Base-by-base conservation (phyloP, 2,797 vertebrate genomes). In the Phylloscopus collybita region DNA sequence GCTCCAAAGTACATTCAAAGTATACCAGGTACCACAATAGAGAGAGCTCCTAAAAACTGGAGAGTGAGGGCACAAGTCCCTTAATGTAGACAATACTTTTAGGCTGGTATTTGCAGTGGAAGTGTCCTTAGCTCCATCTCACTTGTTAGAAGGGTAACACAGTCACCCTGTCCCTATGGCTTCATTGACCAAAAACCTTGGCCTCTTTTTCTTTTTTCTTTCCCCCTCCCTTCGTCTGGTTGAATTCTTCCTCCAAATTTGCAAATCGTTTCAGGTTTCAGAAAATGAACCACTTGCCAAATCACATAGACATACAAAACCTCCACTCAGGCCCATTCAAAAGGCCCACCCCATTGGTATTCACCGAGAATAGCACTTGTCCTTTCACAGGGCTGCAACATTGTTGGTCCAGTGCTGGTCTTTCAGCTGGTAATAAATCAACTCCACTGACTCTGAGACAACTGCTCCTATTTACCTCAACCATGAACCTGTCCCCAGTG, bases 371-470 rank as follows among this genome's bases (percentile, higher is more conserved):
- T 94, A 96, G 70, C 22, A 10, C 85, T 49, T 2, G 32, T 88
- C 73, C 76, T 95, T 93, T 89, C 93, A 92, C 61, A 30, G 56
- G 53, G 34, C 91, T 60, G 80, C 23, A 49, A 86, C 56, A 90
- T 56, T 90, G 82, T 81, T 5, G 1, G 47, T 11, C 71, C 45
- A 57, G 71, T 1, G 1, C 82, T 81, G 66, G 76, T 83, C 89
- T 96, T 93, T 90, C 93, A 95, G 95, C 80, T 70, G 76, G 76
- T 80, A 94, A 94, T 96, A 95, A 97, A 97, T 96, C 94, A 95
- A 47, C 51, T 86, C 70, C 17, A 13, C 75, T 80, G 81, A 93
- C 81, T 96, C n/a, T 0, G 2, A 95, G 42, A 86, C 62, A 79
- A 64, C 73, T 88, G 19, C 32, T 79, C 32, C 74, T 76, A 30